These are phyloP conservation scores for Antitype chi DNA, from an alignment of 2,888 invertebrate species.

Conservation along the genomic window DNA sequence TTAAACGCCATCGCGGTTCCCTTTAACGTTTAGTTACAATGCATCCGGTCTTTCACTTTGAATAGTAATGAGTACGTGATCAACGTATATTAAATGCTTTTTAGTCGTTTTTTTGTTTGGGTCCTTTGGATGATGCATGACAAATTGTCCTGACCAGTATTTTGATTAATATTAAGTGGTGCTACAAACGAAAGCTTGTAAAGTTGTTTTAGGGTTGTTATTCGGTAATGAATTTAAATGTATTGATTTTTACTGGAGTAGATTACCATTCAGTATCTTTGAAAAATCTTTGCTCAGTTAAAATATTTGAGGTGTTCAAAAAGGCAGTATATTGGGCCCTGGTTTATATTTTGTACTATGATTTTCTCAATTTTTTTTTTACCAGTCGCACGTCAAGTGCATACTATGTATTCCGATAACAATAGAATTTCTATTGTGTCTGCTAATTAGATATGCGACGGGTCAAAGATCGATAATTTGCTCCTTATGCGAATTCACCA, in stretches of 20 bases:
- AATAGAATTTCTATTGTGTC: too few relatives aligned
- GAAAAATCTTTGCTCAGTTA: background rate
- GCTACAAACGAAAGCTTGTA: background rate
- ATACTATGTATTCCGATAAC: too few relatives aligned
- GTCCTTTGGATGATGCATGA: constrained; percentile 31
- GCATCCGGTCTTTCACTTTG: constrained; percentile 79
- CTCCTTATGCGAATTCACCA: background rate
- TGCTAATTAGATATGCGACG: too few relatives aligned
- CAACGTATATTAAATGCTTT: constrained; percentile 63
- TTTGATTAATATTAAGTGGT: constrained; percentile 3
- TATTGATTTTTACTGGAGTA: background rate
- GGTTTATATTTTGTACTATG: background rate
- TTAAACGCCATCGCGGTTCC: constrained; percentile 74
- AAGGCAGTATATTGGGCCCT: background rate
- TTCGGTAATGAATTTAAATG: background rate
- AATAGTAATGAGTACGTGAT: constrained; percentile 78
- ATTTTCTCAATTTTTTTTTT: too few relatives aligned
- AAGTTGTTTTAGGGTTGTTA: background rate
- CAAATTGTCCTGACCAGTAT: constrained; percentile 32
- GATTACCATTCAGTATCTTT: too few relatives aligned
- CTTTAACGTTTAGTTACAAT: constrained; percentile 73
- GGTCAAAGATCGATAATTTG: background rate
- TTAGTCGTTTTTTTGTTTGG: constrained; percentile 45
- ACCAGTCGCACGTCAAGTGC: too few relatives aligned
- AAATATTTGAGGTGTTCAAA: background rate